Evolutionary conservation across 2,888 invertebrate genomes (phyloP).

Genomic region (Brachyptera putata): DNA sequence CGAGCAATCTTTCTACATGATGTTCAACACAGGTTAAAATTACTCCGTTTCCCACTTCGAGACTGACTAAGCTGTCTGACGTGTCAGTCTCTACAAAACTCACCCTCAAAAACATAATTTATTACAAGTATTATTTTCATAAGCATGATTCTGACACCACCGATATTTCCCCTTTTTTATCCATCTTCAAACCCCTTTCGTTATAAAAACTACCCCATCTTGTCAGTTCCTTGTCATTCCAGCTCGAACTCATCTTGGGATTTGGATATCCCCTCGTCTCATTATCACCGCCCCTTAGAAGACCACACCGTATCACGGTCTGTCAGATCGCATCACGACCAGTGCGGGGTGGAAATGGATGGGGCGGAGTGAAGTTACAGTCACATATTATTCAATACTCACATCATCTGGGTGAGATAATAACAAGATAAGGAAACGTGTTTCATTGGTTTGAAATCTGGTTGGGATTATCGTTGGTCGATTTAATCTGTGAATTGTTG

Average conservation of each 20-base stretch:
- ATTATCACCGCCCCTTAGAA: not conserved
- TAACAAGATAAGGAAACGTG: no score
- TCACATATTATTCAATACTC: no score
- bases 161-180: conserved; percentile 1
- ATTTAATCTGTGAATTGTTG: no score
- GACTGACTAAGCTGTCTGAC: not conserved
- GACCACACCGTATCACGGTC: conserved; percentile 3
- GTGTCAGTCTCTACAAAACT: conserved; percentile 3
- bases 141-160: conserved; percentile 11
- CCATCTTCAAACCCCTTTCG: not conserved
- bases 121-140: conserved; percentile 20
- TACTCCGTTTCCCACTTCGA: no score
- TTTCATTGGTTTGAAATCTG: no score
- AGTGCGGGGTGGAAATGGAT: not conserved
- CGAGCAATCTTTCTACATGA: no score
- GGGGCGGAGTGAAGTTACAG: not conserved
- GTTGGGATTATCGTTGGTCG: no score
- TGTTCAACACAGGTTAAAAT: no score
- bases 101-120: conserved; percentile 15
- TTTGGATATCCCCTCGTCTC: conserved; percentile 14
- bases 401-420: no score
- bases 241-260: conserved; percentile 2
- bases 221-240: not conserved
- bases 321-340: conserved; percentile 26
- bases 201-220: not conserved